A percentile compares a stretch with the other conserved stretches of the same genome.
Conservation (phyloP, 2,888 invertebrate genomes). For the Pinctada fucata region DNA sequence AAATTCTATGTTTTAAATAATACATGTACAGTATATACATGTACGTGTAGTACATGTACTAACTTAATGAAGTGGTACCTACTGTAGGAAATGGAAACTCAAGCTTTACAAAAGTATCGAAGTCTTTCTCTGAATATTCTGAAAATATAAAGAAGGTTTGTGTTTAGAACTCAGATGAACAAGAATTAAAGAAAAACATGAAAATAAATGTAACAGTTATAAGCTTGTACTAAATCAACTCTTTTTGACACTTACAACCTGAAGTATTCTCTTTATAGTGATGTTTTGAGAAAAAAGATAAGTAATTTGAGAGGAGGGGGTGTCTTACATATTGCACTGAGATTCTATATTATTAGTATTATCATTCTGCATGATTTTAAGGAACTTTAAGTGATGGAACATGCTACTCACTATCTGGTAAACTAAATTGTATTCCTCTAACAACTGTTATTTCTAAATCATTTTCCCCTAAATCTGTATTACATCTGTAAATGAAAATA, state of each 20-base stretch:
- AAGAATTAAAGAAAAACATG: conserved; percentile 23
- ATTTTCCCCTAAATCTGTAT: conserved; percentile 94
- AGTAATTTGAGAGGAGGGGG: too few relatives aligned
- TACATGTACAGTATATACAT: too few relatives aligned
- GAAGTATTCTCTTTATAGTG: too few relatives aligned
- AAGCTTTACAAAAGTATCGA: conserved; percentile 94
- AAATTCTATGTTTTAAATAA: too few relatives aligned
- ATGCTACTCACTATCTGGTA: conserved; percentile 65
- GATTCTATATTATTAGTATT: too few relatives aligned
- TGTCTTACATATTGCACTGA: too few relatives aligned
- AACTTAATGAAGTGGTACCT: conserved; percentile 68
- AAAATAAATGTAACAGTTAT: not conserved
- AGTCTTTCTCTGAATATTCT: conserved; percentile 89
- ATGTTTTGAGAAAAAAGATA: too few relatives aligned
- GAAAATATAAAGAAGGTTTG: conserved; percentile 70
- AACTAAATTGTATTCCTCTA: conserved; percentile 88
- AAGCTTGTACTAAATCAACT: not conserved
- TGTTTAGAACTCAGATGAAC: too few relatives aligned
- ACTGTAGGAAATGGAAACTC: conserved; percentile 94
- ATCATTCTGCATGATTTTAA: too few relatives aligned
- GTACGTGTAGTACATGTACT: too few relatives aligned
- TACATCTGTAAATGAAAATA: conserved; percentile 80
- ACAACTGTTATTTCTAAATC: conserved; percentile 91
- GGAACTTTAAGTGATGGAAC: too few relatives aligned
- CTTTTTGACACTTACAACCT: too few relatives aligned